phyloP scores from a whole-genome alignment of 2,113 vertebrate species.

The Hyperoodon ampullatus region DNA sequence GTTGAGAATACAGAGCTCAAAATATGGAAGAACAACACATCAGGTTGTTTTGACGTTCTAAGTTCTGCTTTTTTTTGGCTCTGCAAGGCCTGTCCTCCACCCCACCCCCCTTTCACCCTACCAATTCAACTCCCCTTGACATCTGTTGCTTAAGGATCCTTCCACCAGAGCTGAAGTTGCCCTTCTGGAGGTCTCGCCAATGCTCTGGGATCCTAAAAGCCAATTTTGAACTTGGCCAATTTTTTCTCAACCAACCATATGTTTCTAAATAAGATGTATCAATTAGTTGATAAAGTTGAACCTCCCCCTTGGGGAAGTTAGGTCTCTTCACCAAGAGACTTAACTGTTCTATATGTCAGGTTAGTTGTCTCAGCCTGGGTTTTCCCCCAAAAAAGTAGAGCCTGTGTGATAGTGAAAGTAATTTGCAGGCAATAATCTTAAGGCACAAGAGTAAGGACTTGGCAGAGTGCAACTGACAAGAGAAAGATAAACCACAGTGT shows the following conservation, averaged over 20 bases:
- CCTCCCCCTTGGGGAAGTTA: neutral
- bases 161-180: neutral
- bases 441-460: neutral
- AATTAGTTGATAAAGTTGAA: neutral
- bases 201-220: neutral
- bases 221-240: neutral
- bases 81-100: neutral
- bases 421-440: neutral
- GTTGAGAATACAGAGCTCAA: neutral
- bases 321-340: neutral
- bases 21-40: neutral
- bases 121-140: neutral
- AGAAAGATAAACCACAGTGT: neutral
- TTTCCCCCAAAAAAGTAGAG: neutral
- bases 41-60: neutral
- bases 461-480: neutral
- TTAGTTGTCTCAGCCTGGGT: neutral
- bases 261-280: neutral
- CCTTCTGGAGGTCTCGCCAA: neutral
- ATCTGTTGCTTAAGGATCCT: neutral
- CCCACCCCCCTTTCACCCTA: neutral
- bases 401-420: neutral
- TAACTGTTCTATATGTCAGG: neutral
- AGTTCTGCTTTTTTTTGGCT: neutral
- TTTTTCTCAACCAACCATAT: neutral